Conservation (phyloP, 2,888 invertebrate genomes). For the Fragum fragum region DNA sequence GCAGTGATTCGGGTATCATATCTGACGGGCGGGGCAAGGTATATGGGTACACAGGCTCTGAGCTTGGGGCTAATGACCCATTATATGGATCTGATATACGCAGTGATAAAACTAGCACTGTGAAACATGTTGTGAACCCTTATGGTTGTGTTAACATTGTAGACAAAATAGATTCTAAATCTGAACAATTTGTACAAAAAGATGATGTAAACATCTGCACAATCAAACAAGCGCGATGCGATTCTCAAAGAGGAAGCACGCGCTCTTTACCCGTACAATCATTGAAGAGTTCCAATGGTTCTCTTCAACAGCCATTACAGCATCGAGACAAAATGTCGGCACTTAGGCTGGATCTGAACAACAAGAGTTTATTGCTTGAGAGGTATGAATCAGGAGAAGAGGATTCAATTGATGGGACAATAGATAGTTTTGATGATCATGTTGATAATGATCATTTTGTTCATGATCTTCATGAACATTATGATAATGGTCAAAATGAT, state of each 20-base stretch:
- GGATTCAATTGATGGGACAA: slow-evolving; percentile 52
- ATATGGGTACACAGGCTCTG: slow-evolving; percentile 34
- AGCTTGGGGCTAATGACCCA: slow-evolving; percentile 20
- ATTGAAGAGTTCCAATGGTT: slow-evolving; percentile 25
- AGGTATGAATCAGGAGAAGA: slow-evolving; percentile 53
- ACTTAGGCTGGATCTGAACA: slow-evolving; percentile 51
- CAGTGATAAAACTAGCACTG: slow-evolving; percentile 3
- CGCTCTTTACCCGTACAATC: slow-evolving; percentile 51
- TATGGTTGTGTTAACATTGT: slow-evolving; percentile 73
- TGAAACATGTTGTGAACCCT: slow-evolving; percentile 53
- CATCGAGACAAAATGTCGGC: slow-evolving; percentile 55
- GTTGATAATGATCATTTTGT: slow-evolving; percentile 7
- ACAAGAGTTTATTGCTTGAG: slow-evolving; percentile 54
- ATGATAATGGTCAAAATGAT: not conserved
- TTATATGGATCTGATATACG: not conserved
- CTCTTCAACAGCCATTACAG: slow-evolving; percentile 43
- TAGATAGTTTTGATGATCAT: slow-evolving; percentile 42
- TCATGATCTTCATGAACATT: not conserved
- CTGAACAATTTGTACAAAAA: slow-evolving; percentile 47
- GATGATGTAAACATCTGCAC: slow-evolving; percentile 10
- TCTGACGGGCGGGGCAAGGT: slow-evolving; percentile 56
- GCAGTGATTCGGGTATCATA: slow-evolving; percentile 65
- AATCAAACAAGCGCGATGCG: slow-evolving; percentile 5
- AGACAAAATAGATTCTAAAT: slow-evolving; percentile 53
- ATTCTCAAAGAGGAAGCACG: slow-evolving; percentile 56